A percentile compares a stretch with the other conserved stretches of the same genome.
phyloP scores from a whole-genome alignment of 2,797 vertebrate species.

The Oophaga sylvatica region DNA sequence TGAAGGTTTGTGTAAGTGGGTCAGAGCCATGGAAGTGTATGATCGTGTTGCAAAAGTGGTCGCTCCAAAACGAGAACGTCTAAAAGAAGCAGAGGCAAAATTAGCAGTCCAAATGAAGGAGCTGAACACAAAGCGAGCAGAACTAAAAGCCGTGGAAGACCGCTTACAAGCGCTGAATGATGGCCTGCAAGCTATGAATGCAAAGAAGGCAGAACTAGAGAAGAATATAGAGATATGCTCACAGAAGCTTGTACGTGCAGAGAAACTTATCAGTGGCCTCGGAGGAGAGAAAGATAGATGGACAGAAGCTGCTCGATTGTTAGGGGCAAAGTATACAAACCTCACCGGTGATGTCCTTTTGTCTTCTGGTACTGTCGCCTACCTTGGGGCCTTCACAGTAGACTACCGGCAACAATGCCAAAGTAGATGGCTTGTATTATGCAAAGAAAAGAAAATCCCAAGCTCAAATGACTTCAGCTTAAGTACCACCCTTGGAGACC shows the following conservation, averaged over 20 bases:
- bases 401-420: slow-evolving; percentile 85
- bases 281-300: slow-evolving; percentile 93
- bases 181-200: slow-evolving; percentile 82
- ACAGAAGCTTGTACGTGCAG: slow-evolving; percentile 86
- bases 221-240: slow-evolving; percentile 89
- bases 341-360: slow-evolving; percentile 90
- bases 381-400: slow-evolving; percentile 90
- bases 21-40: slow-evolving; percentile 90
- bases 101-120: slow-evolving; percentile 81
- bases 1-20: slow-evolving; percentile 94
- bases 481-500: slow-evolving; percentile 85
- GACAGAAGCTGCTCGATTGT: slow-evolving; percentile 83
- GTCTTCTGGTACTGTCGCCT: slow-evolving; percentile 87
- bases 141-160: slow-evolving; percentile 85
- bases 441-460: slow-evolving; percentile 81
- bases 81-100: slow-evolving; percentile 80
- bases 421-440: slow-evolving; percentile 81
- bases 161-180: slow-evolving; percentile 82
- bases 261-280: slow-evolving; percentile 90
- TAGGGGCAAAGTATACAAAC: slow-evolving; percentile 80
- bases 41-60: slow-evolving; percentile 89
- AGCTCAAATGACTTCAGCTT: slow-evolving; percentile 86
- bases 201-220: slow-evolving; percentile 81
- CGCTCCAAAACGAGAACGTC: slow-evolving; percentile 84
- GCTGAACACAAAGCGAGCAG: slow-evolving; percentile 81